A percentile compares a stretch with the other conserved stretches of the same genome.
phyloP scores from a whole-genome alignment of 2,113 vertebrate species.

The Arizona elegans region DNA sequence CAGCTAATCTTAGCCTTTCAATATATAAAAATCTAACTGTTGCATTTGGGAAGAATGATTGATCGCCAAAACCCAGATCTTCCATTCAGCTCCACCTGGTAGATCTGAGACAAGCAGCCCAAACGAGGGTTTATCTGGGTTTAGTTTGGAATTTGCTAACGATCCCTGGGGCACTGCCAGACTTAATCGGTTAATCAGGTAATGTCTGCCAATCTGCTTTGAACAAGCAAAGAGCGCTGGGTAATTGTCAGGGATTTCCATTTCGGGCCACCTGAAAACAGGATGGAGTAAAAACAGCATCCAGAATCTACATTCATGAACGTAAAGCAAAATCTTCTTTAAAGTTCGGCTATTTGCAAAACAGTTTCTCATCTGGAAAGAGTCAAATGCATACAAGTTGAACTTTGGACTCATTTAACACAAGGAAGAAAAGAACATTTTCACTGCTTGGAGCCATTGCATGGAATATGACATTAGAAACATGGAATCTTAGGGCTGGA shows the following conservation, averaged over 20 bases:
- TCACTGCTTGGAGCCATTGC: background rate
- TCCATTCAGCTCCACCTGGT: background rate
- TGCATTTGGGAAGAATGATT: background rate
- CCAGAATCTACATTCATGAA: background rate
- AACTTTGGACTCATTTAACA: background rate
- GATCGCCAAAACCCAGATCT: background rate
- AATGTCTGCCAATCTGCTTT: constrained; percentile 7
- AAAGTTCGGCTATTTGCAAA: background rate
- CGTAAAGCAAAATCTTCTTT: background rate
- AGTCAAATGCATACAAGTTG: background rate
- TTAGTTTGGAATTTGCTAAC: background rate
- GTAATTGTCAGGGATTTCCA: background rate
- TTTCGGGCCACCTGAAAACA: background rate
- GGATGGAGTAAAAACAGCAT: background rate
- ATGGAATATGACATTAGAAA: background rate
- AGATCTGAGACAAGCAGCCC: constrained; percentile 1
- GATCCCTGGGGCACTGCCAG: background rate
- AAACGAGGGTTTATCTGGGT: constrained; percentile 5
- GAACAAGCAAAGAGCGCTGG: background rate
- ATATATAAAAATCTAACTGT: background rate
- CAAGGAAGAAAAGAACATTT: background rate
- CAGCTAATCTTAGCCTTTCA: background rate
- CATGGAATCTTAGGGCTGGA: background rate
- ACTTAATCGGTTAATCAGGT: background rate
- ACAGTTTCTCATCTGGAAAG: background rate